Base-by-base conservation (phyloP, 2,113 vertebrate species). In the Talpa occidentalis region DNA sequence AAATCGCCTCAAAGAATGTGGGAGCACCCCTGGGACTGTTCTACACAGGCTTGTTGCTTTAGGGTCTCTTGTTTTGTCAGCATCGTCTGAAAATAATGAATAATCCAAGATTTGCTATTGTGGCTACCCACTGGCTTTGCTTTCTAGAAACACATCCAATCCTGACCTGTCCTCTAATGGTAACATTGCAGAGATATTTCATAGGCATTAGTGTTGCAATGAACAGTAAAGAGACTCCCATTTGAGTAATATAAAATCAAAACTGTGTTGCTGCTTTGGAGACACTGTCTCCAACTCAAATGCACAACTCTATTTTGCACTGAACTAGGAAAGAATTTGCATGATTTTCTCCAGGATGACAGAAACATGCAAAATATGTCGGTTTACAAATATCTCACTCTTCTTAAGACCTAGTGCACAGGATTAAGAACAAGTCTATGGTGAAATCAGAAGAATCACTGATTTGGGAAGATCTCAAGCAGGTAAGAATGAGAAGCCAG, bases 301-400 rank as follows among this genome's bases (percentile, higher is more conserved):
- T 56, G 79, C n/a, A 86, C 17, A 44, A 35, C 44, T 88, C 62
- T 44, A 47, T 82, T 97, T 74, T 32, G 1, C 54, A 32, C 69
- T 76, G 24, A 85, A 73, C 30, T 73, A 56, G 66, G 73, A 17
- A 56, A 15, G 95, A 26, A 60, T 93, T 85, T 96, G 40, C 79
- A 93, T 83, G 26, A 69, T 92, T 96, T 97, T 96, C 83, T 96
- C 66, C 35, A 92, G 1, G 15, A 95, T 89, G 95, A 95, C 37
- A 96, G 86, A 83, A 98, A 94, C 47, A 88, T 22, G 14, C 52
- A 95, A 90, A 94, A n/a, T 85, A 88, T 2, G 21, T 90, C 62
- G 84, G 74, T 35, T 94, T 85, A 89, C 42, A 97, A 97, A 95
- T 72, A 86, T 14, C 77, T 96, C 74, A 60, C 87, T 52, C 15